Evolutionary conservation across 2,888 invertebrate species (phyloP).

Genomic region (Drosophila pseudotalamancana): DNA sequence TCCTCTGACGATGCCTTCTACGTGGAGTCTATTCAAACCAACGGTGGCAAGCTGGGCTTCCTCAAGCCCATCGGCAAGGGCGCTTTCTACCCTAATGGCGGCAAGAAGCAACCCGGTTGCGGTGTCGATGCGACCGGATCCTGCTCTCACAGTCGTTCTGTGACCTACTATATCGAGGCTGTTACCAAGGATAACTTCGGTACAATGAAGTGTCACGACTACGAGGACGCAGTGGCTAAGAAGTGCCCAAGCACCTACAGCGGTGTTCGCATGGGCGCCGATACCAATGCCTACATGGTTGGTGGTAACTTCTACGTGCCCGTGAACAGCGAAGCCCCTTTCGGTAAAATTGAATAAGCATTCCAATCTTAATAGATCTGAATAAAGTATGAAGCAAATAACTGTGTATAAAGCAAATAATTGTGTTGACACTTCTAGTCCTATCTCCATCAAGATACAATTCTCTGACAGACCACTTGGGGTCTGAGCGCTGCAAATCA

Average conservation of each 20-base stretch:
- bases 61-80: slow-evolving; percentile 83
- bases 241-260: slow-evolving; percentile 67
- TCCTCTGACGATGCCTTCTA: slow-evolving; percentile 76
- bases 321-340: slow-evolving; percentile 78
- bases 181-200: slow-evolving; percentile 77
- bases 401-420: background rate
- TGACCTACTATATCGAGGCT: slow-evolving; percentile 84
- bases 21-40: slow-evolving; percentile 83
- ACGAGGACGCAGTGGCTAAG: slow-evolving; percentile 65
- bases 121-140: slow-evolving; percentile 79
- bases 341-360: slow-evolving; percentile 60
- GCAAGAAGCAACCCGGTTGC: slow-evolving; percentile 86
- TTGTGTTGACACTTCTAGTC: background rate
- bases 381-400: slow-evolving; percentile 25
- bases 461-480: slow-evolving; percentile 29
- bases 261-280: slow-evolving; percentile 73
- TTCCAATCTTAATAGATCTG: background rate
- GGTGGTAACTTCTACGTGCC: slow-evolving; percentile 81
- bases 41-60: slow-evolving; percentile 80
- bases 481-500: background rate
- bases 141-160: slow-evolving; percentile 85
- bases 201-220: slow-evolving; percentile 70
- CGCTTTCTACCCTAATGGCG: slow-evolving; percentile 86
- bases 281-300: slow-evolving; percentile 63
- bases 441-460: slow-evolving; percentile 31